Percentiles rank a stretch among this genome's conserved stretches.
These are phyloP conservation scores for Malaclemys terrapin DNA, from an alignment of 2,113 vertebrate genomes.

Conservation along the genomic window DNA sequence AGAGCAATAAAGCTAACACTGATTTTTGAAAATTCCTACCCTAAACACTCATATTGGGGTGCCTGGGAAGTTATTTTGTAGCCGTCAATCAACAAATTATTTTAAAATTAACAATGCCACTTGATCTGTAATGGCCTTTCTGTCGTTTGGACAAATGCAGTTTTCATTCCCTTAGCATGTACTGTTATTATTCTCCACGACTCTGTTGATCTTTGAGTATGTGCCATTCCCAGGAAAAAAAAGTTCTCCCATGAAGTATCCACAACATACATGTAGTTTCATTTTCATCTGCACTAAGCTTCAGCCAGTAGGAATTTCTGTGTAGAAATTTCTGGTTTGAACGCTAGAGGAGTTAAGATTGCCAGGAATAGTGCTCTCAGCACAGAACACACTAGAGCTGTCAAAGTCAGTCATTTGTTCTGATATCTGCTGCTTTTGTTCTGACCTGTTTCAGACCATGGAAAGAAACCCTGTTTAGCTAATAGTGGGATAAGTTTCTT, in stretches of 20 bases:
- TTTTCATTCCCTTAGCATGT: conserved; percentile 48
- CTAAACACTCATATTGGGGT: neutral
- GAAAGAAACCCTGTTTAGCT: neutral
- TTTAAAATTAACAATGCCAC: conserved; percentile 10
- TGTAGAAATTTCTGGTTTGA: neutral
- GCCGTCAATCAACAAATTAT: neutral
- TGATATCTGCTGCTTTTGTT: fast-evolving
- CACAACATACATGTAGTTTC: neutral
- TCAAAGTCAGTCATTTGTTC: neutral
- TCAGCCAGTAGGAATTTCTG: neutral
- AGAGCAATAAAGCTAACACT: neutral
- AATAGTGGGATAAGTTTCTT: neutral
- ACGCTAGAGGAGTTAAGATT: neutral
- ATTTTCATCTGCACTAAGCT: conserved; percentile 41
- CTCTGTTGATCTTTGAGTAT: neutral
- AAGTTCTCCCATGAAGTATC: conserved; percentile 46
- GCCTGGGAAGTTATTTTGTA: neutral
- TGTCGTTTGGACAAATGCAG: conserved; percentile 56
- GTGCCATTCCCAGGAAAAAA: conserved; percentile 34
- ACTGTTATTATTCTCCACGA: conserved; percentile 8
- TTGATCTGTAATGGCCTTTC: conserved; percentile 18
- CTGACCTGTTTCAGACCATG: neutral
- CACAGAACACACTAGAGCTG: neutral
- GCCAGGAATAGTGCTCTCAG: neutral
- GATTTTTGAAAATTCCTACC: neutral